Base-by-base conservation (phyloP, 2,888 invertebrate species). In the Tanaodytes sp. region DNA sequence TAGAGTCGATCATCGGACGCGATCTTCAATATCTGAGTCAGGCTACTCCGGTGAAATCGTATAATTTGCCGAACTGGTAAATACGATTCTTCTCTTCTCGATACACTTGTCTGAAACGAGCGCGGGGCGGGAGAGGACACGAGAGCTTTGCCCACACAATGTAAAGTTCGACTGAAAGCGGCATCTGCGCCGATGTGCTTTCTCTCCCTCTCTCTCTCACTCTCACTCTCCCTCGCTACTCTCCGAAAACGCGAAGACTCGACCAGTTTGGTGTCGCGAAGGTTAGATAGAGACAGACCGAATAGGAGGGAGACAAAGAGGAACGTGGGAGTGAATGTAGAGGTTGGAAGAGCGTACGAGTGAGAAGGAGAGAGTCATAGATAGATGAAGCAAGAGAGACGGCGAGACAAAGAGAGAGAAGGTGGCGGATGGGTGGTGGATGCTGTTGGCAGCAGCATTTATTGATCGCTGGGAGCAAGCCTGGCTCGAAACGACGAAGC, bases 381-480 rank as follows among this genome's bases (percentile, higher is more conserved):
- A 39, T n/a, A n/a, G n/a, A n/a, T n/a, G n/a, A n/a, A n/a, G n/a
- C n/a, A n/a, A n/a, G n/a, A n/a, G 45, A 19, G 30, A 39, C 49
- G 19, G 42, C 55, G 45, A 8, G 27, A 11, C 14, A 14, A 20
- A 12, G 30, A 6, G 15, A n/a, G 77, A 77, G 80, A 75, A 76
- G 54, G 64, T 64, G 52, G 71, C 64, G 61, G 82, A 79, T 80
- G 80, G 78, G 77, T 80, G 76, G 80, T 77, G 78, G 80, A 78
- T 78, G 81, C 79, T 63, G 65, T 58, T 81, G 79, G 81, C 76
- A 79, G 81, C 78, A 73, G 82, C 83, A 76, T 81, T 80, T 83
- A 83, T 83, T 83, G 83, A 83, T 83, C 83, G 83, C 76, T 79
- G 69, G 75, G 64, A 79, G 80, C 80, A 79, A 80, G 79, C 83